Evolutionary conservation across 2,888 invertebrate species (phyloP).

Genomic region (Leucophora obtusa): DNA sequence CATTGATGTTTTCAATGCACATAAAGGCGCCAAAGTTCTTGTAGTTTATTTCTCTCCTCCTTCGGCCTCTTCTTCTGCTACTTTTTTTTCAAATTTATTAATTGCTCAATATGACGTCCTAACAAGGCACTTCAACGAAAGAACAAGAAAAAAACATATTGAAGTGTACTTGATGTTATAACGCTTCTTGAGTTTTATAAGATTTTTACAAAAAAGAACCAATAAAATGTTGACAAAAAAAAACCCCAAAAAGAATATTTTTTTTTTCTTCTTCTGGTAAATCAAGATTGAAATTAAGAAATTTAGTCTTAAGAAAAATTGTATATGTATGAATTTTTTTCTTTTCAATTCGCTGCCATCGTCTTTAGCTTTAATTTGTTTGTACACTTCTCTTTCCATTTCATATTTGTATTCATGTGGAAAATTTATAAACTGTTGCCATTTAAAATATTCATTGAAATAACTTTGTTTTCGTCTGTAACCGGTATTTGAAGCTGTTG

Average conservation of each 20-base stretch:
- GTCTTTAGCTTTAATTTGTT: slow-evolving; percentile 43
- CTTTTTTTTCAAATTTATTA: slow-evolving; percentile 52
- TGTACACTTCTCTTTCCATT: background rate
- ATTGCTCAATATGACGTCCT: slow-evolving; percentile 64
- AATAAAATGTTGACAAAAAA: slow-evolving; percentile 62
- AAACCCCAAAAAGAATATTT: slow-evolving; percentile 26
- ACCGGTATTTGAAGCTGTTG: slow-evolving; percentile 12
- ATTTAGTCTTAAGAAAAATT: slow-evolving; percentile 26
- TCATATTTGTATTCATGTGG: slow-evolving; percentile 40
- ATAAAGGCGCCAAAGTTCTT: slow-evolving; percentile 31
- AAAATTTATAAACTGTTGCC: slow-evolving; percentile 56
- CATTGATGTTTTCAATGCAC: slow-evolving; percentile 40
- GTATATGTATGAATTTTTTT: background rate
- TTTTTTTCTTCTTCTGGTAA: background rate
- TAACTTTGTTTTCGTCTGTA: slow-evolving; percentile 28
- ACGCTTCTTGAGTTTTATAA: slow-evolving; percentile 56
- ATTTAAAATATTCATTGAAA: slow-evolving; percentile 50
- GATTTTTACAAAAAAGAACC: slow-evolving; percentile 52
- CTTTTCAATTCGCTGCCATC: slow-evolving; percentile 10
- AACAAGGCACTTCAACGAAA: slow-evolving; percentile 56
- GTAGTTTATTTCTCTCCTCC: background rate
- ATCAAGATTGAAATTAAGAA: slow-evolving; percentile 54
- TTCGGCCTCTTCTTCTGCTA: background rate
- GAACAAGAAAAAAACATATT: slow-evolving; percentile 41
- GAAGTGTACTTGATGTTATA: slow-evolving; percentile 53